Evolutionary conservation across 2,797 vertebrate species (phyloP).

Genomic region (Notamacropus eugenii): DNA sequence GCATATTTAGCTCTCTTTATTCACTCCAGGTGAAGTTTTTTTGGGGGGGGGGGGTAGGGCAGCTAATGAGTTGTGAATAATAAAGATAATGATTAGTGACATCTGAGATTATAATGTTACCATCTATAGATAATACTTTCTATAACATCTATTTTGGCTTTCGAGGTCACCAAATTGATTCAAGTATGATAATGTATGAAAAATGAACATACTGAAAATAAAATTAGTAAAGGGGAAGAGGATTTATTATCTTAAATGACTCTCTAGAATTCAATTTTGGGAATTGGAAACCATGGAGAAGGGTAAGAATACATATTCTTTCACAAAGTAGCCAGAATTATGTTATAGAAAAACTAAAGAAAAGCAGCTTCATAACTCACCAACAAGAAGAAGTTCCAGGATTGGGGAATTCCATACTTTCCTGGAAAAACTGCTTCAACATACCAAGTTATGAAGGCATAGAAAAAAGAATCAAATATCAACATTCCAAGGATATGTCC

Average conservation of each 20-base stretch:
- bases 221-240: too few relatives aligned
- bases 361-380: constrained; percentile 83
- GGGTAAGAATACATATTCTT: background rate
- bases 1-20: background rate
- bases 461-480: constrained; percentile 91
- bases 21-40: background rate
- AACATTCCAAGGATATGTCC: constrained; percentile 92
- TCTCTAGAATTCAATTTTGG: too few relatives aligned
- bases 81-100: background rate
- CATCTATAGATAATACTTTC: background rate
- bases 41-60: too few relatives aligned
- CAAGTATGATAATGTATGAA: too few relatives aligned
- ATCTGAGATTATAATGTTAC: background rate
- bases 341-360: background rate
- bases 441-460: constrained; percentile 86
- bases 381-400: constrained; percentile 70
- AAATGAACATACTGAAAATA: too few relatives aligned
- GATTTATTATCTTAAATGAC: too few relatives aligned
- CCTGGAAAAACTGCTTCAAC: background rate
- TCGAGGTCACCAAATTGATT: background rate
- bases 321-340: background rate
- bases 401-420: background rate
- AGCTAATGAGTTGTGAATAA: background rate
- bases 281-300: background rate
- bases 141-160: background rate